Base-by-base conservation (phyloP, 2,888 invertebrate genomes). In the Drosophila austrosaltans region DNA sequence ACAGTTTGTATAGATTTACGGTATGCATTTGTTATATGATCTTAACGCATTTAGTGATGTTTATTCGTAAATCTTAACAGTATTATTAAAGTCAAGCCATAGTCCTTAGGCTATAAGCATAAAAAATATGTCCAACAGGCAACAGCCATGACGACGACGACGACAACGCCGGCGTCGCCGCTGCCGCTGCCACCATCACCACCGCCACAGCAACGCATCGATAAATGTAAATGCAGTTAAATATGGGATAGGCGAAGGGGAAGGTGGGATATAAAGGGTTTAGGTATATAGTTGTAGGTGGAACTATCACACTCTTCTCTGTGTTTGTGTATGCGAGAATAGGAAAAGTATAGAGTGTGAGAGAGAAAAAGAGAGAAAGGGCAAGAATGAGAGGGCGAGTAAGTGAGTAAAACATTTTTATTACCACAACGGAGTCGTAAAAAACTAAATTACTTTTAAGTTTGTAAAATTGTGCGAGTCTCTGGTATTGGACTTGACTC, bases 361-460 rank as follows among this genome's bases (percentile, higher is more conserved):
- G 54, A 48, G 42, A 32, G n/a, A 25, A 25, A 8, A 20, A 8
- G 25, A 1, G 30, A 32, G 32, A 20, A 53, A 53, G 28, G 44
- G 48, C 12, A 22, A 7, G 28, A 40, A 36, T 36, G 48, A 42
- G 56, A 66, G 68, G 54, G 42, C 12, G 53, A 40, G 76, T 59
- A 72, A 71, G 82, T 56, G 62, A 70, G 78, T 58, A 71, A 78
- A 76, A 78, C 78, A 89, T 81, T 89, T 88, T 82, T 84, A 89
- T 89, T 84, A 87, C 87, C 85, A 79, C 89, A 81, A 67, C 81
- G 82, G 81, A 89, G 89, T 90, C 90, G 82, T 89, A 90, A 90
- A 89, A 89, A 87, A 82, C 90, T 84, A 90, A 89, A 89, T 89
- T 90, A 87, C 90, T 90, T 89, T 90, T 86, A 84, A 89, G 85